Percentiles rank a stretch among this genome's conserved stretches.
Evolutionary conservation across 1,140 invertebrate species (phyloP).

Genomic region (Anadara kagoshimensis): DNA sequence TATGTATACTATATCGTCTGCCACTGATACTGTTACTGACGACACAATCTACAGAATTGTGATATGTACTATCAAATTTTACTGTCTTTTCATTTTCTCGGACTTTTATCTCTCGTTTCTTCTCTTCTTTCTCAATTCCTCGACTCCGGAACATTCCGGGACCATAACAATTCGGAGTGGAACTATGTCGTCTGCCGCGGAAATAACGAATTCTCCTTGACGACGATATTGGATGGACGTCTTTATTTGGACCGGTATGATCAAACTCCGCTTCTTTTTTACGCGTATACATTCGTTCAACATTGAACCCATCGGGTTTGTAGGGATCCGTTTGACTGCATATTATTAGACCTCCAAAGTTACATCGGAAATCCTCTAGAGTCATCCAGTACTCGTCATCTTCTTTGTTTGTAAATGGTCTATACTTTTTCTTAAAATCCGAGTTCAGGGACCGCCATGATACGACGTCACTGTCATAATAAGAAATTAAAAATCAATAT

Average conservation of each 20-base stretch:
- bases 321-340: constrained; percentile 61
- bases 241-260: background rate
- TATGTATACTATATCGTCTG: no score
- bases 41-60: no score
- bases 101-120: background rate
- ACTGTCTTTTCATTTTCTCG: constrained; percentile 36
- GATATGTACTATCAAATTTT: constrained; percentile 40
- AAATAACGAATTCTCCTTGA: background rate
- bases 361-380: constrained; percentile 66
- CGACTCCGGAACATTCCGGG: background rate
- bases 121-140: background rate
- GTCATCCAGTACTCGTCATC: constrained; percentile 67
- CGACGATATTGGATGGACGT: no score
- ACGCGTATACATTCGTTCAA: constrained; percentile 46
- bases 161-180: background rate
- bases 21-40: no score
- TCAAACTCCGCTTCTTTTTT: constrained; percentile 26
- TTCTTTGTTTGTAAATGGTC: constrained; percentile 58
- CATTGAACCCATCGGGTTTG: constrained; percentile 52
- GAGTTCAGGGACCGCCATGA: constrained; percentile 62
- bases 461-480: constrained; percentile 53
- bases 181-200: background rate
- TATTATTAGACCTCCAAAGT: constrained; percentile 68
- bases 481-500: constrained; percentile 12
- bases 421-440: constrained; percentile 58